phyloP scores from a whole-genome alignment of 30 jellyfish, hydroid and myxozoan species.

The Cassiopea xamachana region DNA sequence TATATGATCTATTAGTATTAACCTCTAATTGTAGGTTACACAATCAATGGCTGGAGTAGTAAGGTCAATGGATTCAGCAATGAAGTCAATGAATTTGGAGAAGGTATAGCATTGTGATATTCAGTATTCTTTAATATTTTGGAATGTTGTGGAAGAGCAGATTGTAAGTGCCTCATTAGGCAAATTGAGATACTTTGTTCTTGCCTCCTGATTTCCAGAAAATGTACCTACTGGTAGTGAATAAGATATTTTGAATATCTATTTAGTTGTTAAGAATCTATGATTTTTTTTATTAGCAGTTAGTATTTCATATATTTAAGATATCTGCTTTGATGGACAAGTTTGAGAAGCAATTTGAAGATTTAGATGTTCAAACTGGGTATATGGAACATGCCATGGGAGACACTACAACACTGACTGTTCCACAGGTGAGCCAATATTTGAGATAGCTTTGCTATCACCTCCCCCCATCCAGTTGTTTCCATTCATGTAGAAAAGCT shows the following conservation, averaged over 20 bases:
- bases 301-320: slow-evolving; percentile 11
- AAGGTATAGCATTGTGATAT: slow-evolving; percentile 45
- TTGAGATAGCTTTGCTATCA: no score
- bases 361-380: slow-evolving; percentile 91
- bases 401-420: slow-evolving; percentile 90
- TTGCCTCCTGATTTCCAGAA: no score
- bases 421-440: slow-evolving; percentile 77
- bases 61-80: slow-evolving; percentile 86
- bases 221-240: no score
- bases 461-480: no score
- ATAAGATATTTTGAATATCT: no score
- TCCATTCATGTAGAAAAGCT: no score
- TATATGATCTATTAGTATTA: neutral
- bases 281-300: neutral
- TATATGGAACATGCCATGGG: slow-evolving; percentile 97
- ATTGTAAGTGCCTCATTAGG: no score
- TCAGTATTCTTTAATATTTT: neutral
- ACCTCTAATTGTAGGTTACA: slow-evolving; percentile 68
- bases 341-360: slow-evolving; percentile 94
- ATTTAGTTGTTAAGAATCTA: no score
- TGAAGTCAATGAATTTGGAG: slow-evolving; percentile 88
- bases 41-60: slow-evolving; percentile 93
- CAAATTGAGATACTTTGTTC: no score
- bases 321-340: slow-evolving; percentile 95
- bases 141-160: neutral